Percentiles rank a stretch among this genome's conserved stretches.
Evolutionary conservation across 2,113 vertebrate species (phyloP).

Genomic region (Calonectris borealis): DNA sequence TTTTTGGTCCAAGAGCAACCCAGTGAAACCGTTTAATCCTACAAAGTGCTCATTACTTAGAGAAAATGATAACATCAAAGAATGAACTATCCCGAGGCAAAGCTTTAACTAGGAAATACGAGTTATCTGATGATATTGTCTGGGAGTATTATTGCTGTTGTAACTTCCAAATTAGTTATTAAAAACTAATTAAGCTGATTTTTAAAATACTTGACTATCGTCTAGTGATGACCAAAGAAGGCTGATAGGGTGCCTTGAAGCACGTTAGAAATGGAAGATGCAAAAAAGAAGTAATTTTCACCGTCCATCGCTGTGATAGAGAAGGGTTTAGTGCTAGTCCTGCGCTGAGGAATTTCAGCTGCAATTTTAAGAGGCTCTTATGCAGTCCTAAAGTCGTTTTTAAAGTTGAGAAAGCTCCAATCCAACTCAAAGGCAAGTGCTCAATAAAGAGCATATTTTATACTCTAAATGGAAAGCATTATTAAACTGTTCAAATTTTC

Average conservation of each 20-base stretch:
- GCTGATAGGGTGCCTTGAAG: neutral
- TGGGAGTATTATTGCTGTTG: constrained; percentile 21
- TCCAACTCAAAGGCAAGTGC: neutral
- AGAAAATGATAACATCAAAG: constrained; percentile 61
- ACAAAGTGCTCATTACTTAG: constrained; percentile 57
- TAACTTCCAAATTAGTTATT: constrained; percentile 38
- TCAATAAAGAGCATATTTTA: constrained; percentile 12
- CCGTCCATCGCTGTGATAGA: neutral
- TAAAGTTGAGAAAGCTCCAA: neutral
- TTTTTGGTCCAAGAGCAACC: constrained; percentile 47
- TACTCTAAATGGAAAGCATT: constrained; percentile 10
- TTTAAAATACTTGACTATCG: neutral
- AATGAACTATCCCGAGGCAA: constrained; percentile 45
- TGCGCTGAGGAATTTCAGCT: neutral
- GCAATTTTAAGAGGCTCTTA: neutral
- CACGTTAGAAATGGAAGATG: neutral
- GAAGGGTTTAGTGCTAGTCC: neutral
- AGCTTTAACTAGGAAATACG: neutral
- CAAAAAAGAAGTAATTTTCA: neutral
- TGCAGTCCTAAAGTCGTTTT: neutral
- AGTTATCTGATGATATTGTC: constrained; percentile 17
- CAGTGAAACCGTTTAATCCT: constrained; percentile 49
- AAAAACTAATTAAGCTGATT: constrained; percentile 26
- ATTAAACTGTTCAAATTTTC: constrained; percentile 38
- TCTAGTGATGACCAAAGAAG: neutral